Base-by-base conservation (phyloP, 1,140 invertebrate species). In the Papilio aristodemus region DNA sequence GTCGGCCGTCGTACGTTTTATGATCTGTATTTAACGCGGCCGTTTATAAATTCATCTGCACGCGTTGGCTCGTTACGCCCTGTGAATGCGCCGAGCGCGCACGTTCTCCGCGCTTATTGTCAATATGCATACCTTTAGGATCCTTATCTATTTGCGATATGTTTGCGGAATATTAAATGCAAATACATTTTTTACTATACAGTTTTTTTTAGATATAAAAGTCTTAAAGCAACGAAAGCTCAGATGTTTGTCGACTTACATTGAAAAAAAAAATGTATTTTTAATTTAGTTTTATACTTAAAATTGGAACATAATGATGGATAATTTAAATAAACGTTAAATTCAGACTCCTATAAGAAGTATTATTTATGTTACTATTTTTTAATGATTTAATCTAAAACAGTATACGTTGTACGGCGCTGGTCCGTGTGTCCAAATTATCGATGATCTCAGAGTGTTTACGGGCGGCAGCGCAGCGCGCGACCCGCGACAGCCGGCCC, bases 391-490 rank as follows among this genome's bases (percentile, higher is more conserved):
- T 50, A 50, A 50, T 50, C 10, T 50, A 19, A 17, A 50, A 50
- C 22, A 32, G 6, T 32, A 32, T 32, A 32, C 6, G 25, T 17
- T 38, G 14, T 39, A 38, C 13, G 59, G 38, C 36, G 22, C 41
- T 63, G 19, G 60, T 17, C 4, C 17, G 59, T 36, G 62, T 66
- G 74, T 78, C 73, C 54, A 67, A 81, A 74, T 73, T 79, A 78
- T 78, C 77, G 79, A 79, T 81, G 79, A 81, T 79, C 72, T 81
- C 77, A 81, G 63, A 46, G 73, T 81, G 74, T 81, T 76, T 80
- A 74, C 72, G 70, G 76, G 68, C 67, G 41, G 11, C 38, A 13
- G 38, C 38, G 38, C 38, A 10, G 38, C 14, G 14, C 41, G 41
- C 41, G 69, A 57, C 70, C 71, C 71, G 71, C 69, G 68, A 54